Conservation (phyloP, 2,888 invertebrate species). For the Sipha maydis region DNA sequence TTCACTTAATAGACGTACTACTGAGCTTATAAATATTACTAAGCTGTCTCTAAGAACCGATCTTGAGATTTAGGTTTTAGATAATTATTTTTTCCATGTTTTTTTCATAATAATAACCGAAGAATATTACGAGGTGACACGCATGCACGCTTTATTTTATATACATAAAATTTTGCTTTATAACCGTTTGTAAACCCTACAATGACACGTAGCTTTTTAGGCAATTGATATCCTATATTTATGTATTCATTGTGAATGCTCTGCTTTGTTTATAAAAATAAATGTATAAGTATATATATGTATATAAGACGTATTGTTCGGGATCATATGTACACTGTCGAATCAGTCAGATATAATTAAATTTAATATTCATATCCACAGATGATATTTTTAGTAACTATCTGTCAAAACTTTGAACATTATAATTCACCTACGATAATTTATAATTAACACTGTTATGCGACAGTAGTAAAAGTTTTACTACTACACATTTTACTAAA, state of each 20-base stretch:
- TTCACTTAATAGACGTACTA: not conserved
- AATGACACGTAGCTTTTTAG: not conserved
- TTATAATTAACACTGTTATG: not conserved
- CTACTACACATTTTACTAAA: not conserved
- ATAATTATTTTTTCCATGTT: not conserved
- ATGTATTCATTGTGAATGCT: not conserved
- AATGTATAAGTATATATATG: not conserved
- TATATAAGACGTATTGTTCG: not conserved
- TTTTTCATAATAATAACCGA: no score
- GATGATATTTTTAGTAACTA: not conserved
- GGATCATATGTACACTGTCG: slow-evolving; percentile 10
- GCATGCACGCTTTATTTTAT: no score
- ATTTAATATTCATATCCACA: not conserved
- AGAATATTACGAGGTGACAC: not conserved
- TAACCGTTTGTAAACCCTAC: no score
- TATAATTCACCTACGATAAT: not conserved
- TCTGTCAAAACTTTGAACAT: not conserved
- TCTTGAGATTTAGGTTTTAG: not conserved
- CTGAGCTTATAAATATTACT: slow-evolving; percentile 1
- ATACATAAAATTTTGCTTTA: not conserved
- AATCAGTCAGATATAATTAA: not conserved
- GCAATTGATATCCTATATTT: not conserved
- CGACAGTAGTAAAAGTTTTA: not conserved
- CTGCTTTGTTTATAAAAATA: not conserved
- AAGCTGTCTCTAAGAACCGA: not conserved